Conservation (phyloP, 2,888 invertebrate genomes). For the Pegoplata infirma region DNA sequence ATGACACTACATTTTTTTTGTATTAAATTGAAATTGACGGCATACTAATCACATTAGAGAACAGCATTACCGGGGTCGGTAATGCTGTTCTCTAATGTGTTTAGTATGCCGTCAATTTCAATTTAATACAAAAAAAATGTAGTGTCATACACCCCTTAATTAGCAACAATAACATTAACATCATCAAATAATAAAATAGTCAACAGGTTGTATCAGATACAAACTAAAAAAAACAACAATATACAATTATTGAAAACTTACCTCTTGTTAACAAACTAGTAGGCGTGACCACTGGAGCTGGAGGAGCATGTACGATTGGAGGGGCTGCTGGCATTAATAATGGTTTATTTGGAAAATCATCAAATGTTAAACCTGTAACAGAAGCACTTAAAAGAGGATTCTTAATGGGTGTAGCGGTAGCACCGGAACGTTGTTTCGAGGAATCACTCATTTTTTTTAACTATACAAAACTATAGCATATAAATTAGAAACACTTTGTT, state of each 20-base stretch:
- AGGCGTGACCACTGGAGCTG: slow-evolving; percentile 61
- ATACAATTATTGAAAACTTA: slow-evolving; percentile 9
- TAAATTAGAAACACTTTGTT: slow-evolving; percentile 8
- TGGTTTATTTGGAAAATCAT: slow-evolving; percentile 86
- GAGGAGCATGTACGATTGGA: slow-evolving; percentile 69
- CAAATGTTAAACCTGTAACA: slow-evolving; percentile 85
- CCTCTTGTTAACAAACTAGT: slow-evolving; percentile 62
- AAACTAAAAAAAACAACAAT: background rate
- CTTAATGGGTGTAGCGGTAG: slow-evolving; percentile 75
- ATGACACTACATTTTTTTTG: too few relatives aligned
- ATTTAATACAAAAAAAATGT: too few relatives aligned
- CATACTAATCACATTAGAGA: too few relatives aligned
- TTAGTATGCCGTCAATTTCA: too few relatives aligned
- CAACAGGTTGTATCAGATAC: slow-evolving; percentile 22
- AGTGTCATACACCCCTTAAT: too few relatives aligned
- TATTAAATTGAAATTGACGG: too few relatives aligned
- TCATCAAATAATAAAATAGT: background rate
- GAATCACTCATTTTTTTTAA: slow-evolving; percentile 47
- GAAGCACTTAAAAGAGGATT: slow-evolving; percentile 87
- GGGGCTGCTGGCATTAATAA: slow-evolving; percentile 84
- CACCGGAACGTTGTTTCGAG: slow-evolving; percentile 45
- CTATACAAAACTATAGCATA: slow-evolving; percentile 22
- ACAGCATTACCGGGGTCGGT: too few relatives aligned
- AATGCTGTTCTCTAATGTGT: too few relatives aligned
- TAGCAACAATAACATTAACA: background rate